phyloP scores from a whole-genome alignment of 2,888 invertebrate genomes.

The Aphodius sticticus region DNA sequence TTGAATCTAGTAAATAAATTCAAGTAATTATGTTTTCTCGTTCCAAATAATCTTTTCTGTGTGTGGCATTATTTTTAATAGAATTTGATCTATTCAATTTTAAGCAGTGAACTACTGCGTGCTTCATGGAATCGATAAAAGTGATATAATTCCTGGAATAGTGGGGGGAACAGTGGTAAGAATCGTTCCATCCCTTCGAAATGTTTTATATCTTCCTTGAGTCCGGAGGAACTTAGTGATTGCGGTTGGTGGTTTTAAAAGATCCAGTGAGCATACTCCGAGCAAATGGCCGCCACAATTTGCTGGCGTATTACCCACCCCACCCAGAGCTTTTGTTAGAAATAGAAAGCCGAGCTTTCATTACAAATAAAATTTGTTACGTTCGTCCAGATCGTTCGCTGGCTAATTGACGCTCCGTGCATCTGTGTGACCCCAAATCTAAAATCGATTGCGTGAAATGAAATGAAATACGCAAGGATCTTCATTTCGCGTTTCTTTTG shows the following conservation, averaged over 20 bases:
- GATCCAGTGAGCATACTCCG: background rate
- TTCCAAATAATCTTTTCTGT: no score
- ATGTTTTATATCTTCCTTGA: conserved; percentile 4
- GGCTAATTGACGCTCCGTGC: background rate
- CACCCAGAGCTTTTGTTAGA: background rate
- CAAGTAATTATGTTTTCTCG: no score
- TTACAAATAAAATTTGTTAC: conserved; percentile 4
- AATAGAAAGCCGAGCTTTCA: conserved; percentile 4
- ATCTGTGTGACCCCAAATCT: background rate
- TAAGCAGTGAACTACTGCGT: no score
- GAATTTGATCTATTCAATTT: no score
- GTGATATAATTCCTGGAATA: background rate
- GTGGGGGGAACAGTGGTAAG: background rate
- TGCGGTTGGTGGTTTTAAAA: background rate
- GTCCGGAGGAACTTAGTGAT: conserved; percentile 4
- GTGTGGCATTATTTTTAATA: no score
- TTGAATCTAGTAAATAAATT: no score
- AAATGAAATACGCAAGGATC: background rate
- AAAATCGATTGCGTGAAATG: background rate
- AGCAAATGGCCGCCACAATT: background rate
- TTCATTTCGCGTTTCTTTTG: background rate
- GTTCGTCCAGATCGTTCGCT: background rate
- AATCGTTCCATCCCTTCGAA: background rate
- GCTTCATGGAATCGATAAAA: background rate
- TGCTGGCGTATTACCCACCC: background rate